Base-by-base conservation (phyloP, 1,140 invertebrate species). In the Mactra quadrangularis region DNA sequence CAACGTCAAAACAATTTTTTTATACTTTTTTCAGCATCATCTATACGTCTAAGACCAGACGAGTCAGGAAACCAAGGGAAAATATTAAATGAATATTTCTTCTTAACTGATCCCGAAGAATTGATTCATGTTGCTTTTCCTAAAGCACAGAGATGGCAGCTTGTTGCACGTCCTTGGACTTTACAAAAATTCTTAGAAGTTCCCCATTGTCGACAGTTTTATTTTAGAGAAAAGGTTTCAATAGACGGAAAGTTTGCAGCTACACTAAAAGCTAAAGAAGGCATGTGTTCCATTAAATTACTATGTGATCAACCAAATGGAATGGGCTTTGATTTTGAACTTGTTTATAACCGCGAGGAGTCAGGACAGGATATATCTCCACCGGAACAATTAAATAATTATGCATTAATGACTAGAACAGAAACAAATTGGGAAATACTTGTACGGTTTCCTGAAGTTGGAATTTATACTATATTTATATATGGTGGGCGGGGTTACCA, bases 61-160 rank as follows among this genome's bases (percentile, higher is more conserved):
- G n/a, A n/a, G n/a, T n/a, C n/a, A 35, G 83, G 78, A 7, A 17
- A 31, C 9, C 41, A 33, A 17, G 41, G 82, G 15, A 57, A 25
- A 1, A 35, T 64, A 29, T 41, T 86, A 9, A 84, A 91, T 38
- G 90, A 91, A 15, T 91, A 88, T 77, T 91, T 81, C 74, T 91
- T 88, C 60, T 47, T 91, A 17, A 89, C 89, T 1, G 85, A 90
- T 38, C 86, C 90, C 15, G 82, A 86, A 25, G 79, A 87, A 22
- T 85, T 91, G 33, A 85, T 88, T 15, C 87, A 79, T 64, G 50
- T 84, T 31, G 88, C 86, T 82, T 83, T 75, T 45, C 84, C 90
- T 0, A 25, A 87, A 31, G 64, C 85, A 1, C 66, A 79, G 41
- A 62, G 64, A 29, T 91, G 90, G 90, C 90, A 91, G 74, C 87